phyloP scores from a whole-genome alignment of 1,140 invertebrate species.

The Trichonephila clavipes region DNA sequence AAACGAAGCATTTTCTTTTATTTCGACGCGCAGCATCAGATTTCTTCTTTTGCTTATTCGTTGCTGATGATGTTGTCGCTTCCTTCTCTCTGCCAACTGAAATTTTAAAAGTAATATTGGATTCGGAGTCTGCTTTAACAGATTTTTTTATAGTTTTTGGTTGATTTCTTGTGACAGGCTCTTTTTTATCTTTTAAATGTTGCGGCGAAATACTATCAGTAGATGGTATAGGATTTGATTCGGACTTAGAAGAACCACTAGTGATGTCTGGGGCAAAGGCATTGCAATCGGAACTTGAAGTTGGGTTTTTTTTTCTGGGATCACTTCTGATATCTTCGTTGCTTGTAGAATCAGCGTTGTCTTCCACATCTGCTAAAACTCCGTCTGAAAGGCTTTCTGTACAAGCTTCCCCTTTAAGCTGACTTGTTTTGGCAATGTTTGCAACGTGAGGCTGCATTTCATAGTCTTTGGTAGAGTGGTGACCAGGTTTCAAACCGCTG shows the following conservation, averaged over 20 bases:
- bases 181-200: neutral
- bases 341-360: slow-evolving; percentile 18
- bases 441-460: neutral
- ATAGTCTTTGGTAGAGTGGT: neutral
- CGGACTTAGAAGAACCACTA: neutral
- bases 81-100: neutral
- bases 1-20: slow-evolving; percentile 21
- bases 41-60: neutral
- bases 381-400: neutral
- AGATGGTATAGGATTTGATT: neutral
- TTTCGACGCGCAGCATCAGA: neutral
- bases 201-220: neutral
- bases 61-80: neutral
- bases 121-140: neutral
- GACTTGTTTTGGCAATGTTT: neutral
- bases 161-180: neutral
- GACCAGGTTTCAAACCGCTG: neutral
- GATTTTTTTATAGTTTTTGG: neutral
- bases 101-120: neutral
- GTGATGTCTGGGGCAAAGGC: neutral
- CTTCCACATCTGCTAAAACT: slow-evolving; percentile 37
- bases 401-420: neutral
- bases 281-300: neutral
- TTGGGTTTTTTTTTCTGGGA: neutral
- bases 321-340: neutral